Evolutionary conservation across 2,113 vertebrate genomes (phyloP).

Genomic region (Poeciliopsis retropinna): DNA sequence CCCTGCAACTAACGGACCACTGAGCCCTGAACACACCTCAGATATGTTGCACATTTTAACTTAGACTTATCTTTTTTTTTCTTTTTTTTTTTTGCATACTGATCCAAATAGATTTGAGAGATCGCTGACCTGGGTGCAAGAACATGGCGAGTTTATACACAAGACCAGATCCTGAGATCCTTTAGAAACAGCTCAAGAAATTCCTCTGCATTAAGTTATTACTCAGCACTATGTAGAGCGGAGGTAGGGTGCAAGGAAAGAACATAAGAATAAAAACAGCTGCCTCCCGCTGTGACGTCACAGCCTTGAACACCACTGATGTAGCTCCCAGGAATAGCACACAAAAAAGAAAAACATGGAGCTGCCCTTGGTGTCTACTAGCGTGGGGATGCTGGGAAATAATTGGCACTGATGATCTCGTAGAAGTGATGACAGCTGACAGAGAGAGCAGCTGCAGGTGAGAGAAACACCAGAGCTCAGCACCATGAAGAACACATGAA

Average conservation of each 20-base stretch:
- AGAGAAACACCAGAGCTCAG: slow-evolving; percentile 41
- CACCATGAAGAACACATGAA: slow-evolving; percentile 31
- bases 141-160: not conserved
- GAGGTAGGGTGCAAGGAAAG: slow-evolving; percentile 44
- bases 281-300: slow-evolving; percentile 59
- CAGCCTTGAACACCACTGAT: slow-evolving; percentile 62
- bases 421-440: slow-evolving; percentile 73
- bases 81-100: not conserved
- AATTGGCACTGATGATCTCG: slow-evolving; percentile 55
- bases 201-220: slow-evolving; percentile 48
- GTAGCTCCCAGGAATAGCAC: slow-evolving; percentile 67
- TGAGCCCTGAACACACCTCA: slow-evolving; percentile 53
- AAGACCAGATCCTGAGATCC: not conserved
- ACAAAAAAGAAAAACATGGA: slow-evolving; percentile 31
- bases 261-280: slow-evolving; percentile 73
- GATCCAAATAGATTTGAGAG: not conserved
- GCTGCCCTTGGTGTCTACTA: slow-evolving; percentile 44
- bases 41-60: not conserved
- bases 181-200: slow-evolving; percentile 7
- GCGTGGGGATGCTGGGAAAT: slow-evolving; percentile 52
- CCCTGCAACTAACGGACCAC: slow-evolving; percentile 46
- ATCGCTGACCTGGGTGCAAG: not conserved
- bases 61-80: not conserved
- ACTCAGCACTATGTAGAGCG: slow-evolving; percentile 60
- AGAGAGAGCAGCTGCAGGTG: slow-evolving; percentile 69